Base-by-base conservation (phyloP, 2,113 vertebrate genomes). In the Erinaceus europaeus region DNA sequence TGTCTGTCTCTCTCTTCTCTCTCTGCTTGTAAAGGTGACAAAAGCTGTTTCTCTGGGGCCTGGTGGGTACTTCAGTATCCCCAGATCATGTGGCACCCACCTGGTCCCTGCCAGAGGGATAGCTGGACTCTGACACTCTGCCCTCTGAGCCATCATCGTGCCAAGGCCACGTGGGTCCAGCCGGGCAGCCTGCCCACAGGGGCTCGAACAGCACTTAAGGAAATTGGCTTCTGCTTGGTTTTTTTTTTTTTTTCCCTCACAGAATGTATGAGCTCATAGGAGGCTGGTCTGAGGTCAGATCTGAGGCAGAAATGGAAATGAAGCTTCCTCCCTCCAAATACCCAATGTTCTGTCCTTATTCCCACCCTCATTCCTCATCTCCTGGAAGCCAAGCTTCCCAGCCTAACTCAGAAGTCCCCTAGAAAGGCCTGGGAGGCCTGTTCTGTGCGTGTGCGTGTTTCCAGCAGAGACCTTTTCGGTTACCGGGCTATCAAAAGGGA, bases 271-370 rank as follows among this genome's bases (percentile, higher is more conserved):
- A 84, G 36, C 42, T 57, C 44, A 29, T 44, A 44, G 46, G 17
- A 36, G 17, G 42, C 50, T n/a, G 15, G 6, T 40, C 78, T n/a
- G 14, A 68, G 46, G 68, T 79, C 48, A 74, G 69, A 73, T 38
- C 71, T 2, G n/a, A 81, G 46, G 76, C 50, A 86, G 84, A 62
- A 73, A 18, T 61, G 17, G 69, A 52, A 55, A 53, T n/a, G 13
- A 64, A 14, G n/a, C 25, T n/a, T 69, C 48, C 34, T 50, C n/a
- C n/a, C 34, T 68, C 14, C 67, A 44, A 52, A 36, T 18, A 11
- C 40, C 32, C 0, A 46, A 80, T 36, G 48, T 38, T 53, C 62
- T 52, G 6, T 57, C 6, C n/a, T 29, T n/a, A 17, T 4, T n/a
- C 13, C 7, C 3, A 14, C 7, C 14, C 34, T 32, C n/a, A n/a